Evolutionary conservation across 2,888 invertebrate genomes (phyloP), one percentile per base, ranked within the genome.

Genomic region (Strigamia transsilvanica): DNA sequence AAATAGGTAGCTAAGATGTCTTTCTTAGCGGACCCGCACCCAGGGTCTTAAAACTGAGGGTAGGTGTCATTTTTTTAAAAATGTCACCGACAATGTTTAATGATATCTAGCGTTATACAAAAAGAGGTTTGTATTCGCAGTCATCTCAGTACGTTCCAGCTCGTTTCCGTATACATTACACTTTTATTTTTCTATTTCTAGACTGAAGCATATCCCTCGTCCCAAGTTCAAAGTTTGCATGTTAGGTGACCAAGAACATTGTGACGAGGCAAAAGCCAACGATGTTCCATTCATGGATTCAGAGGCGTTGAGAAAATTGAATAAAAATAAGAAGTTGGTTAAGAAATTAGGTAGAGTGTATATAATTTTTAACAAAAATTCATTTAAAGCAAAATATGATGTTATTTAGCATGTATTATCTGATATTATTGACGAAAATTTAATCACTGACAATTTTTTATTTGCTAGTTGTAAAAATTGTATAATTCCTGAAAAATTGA

Each of bases 291-390:
- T 92, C 90, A 99, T 99, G 99, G 98, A 98, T 88, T 97, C 97
- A 82, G 99, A 99, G 88, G 98, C 97, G 82, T 90, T 99, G 83
- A 99, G 99, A 89, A 99, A 99, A 88, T 90, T 99, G 82, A 99
- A 99, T 91, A 99, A 99, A 91, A 98, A 99, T 91, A 99, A 99
- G 91, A 99, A 99, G 88, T 92, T 98, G 84, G 98, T 99, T n/a
- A 99, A 99, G 90, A 99, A 99, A 89, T 90, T 99, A 86, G 97
- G 98, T 88, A 93, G 92, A 90, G 82, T 13, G 73, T 38, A 38
- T 38, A 38, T 13, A 73, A 1, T 27, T 12, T 32, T 9, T 15
- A 5, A 38, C 1, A 21, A 73, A 23, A 80, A 12, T 56, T 66
- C 12, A 82, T 27, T 27, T 27, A 27, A 27, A 27, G n/a, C n/a